These are phyloP conservation scores for Petromus typicus DNA, from an alignment of 2,113 vertebrate genomes.

Conservation along the genomic window DNA sequence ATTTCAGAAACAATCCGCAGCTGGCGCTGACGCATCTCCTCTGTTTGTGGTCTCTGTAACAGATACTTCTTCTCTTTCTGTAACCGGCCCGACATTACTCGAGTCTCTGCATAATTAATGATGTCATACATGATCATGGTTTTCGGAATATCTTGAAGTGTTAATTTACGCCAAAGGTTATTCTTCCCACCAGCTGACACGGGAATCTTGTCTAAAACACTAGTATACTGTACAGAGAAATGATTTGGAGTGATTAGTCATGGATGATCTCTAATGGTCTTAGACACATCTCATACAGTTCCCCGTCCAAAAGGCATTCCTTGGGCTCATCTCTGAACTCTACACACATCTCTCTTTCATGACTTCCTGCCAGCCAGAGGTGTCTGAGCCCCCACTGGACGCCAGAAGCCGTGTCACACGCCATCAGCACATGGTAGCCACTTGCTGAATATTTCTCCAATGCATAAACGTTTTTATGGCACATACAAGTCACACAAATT, in stretches of 20 bases:
- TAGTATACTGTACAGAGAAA: slow-evolving; percentile 80
- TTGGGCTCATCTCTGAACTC: slow-evolving; percentile 33
- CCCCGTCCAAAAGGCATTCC: slow-evolving; percentile 41
- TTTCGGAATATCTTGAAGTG: slow-evolving; percentile 80
- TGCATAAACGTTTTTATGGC: slow-evolving; percentile 3
- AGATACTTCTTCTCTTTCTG: slow-evolving; percentile 82
- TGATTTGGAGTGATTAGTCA: slow-evolving; percentile 37
- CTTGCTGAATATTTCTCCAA: slow-evolving; percentile 46
- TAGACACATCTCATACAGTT: slow-evolving; percentile 27
- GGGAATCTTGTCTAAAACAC: slow-evolving; percentile 84
- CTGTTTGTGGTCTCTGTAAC: slow-evolving; percentile 73
- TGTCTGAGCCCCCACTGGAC: neutral
- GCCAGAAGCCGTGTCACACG: neutral
- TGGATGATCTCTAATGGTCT: slow-evolving; percentile 48
- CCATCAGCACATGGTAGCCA: neutral
- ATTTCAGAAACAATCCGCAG: slow-evolving; percentile 75
- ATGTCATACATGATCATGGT: slow-evolving; percentile 81
- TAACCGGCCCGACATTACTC: slow-evolving; percentile 77
- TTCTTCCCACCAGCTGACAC: slow-evolving; percentile 82
- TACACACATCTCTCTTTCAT: neutral
- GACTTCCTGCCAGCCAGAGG: neutral
- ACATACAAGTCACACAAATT: slow-evolving; percentile 45
- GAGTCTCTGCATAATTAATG: slow-evolving; percentile 79
- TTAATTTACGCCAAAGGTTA: slow-evolving; percentile 86
- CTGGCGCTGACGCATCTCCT: slow-evolving; percentile 75